phyloP scores from a whole-genome alignment of 2,797 vertebrate species.

The Schizopygopsis malacanthus region DNA sequence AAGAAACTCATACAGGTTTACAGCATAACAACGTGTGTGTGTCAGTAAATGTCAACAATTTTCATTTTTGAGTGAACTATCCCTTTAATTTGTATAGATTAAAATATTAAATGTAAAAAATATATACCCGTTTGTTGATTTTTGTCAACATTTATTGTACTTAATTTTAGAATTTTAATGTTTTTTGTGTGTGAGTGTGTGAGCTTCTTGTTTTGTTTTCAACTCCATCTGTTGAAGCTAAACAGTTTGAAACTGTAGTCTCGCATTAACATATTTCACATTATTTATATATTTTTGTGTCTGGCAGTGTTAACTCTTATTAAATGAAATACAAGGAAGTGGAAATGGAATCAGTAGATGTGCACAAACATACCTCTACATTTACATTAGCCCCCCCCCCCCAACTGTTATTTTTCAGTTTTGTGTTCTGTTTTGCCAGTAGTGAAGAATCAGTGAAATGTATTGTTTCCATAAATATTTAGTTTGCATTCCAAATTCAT shows the following conservation, averaged over 20 bases:
- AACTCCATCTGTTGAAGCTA: background rate
- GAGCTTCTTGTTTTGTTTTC: no score
- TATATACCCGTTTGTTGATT: background rate
- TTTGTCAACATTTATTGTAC: background rate
- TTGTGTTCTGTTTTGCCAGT: background rate
- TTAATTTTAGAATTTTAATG: background rate
- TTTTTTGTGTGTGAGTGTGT: no score
- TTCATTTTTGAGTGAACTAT: background rate
- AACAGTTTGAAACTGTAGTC: background rate
- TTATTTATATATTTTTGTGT: background rate
- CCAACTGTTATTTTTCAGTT: background rate
- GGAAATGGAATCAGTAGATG: no score
- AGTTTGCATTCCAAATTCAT: slow-evolving; percentile 49
- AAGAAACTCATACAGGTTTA: no score
- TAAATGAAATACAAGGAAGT: no score
- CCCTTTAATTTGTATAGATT: no score
- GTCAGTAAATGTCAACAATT: background rate
- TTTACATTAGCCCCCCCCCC: no score
- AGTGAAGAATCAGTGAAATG: slow-evolving; percentile 2
- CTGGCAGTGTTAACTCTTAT: no score
- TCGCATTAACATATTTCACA: background rate
- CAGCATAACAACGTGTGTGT: background rate
- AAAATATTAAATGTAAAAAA: no score
- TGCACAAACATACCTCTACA: no score
- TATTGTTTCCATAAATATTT: slow-evolving; percentile 50